A percentile compares a stretch with the other conserved stretches of the same genome.
Conservation (phyloP, 2,888 invertebrate species). For the Hydroisotoma schaefferi region DNA sequence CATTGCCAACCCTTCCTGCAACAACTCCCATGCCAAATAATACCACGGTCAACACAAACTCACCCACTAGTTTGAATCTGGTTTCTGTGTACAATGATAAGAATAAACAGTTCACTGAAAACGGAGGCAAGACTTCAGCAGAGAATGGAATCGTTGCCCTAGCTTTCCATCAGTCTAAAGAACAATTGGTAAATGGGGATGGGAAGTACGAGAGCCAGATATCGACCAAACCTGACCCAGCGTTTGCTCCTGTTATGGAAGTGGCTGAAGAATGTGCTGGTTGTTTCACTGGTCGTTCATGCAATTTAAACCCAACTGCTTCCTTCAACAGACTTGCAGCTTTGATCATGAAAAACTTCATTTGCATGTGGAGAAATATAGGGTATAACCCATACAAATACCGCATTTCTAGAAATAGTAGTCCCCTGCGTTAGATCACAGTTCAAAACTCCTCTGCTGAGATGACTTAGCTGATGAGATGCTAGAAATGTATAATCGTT, state of each 20-base stretch:
- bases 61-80: conserved; percentile 25
- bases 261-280: conserved; percentile 41
- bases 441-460: too few relatives aligned
- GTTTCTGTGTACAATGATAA: conserved; percentile 46
- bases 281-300: conserved; percentile 31
- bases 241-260: conserved; percentile 2
- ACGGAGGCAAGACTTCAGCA: conserved; percentile 20
- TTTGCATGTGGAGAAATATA: conserved; percentile 87
- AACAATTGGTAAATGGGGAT: conserved; percentile 70
- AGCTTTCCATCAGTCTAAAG: conserved; percentile 87
- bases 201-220: conserved; percentile 39
- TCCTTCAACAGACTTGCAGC: conserved; percentile 56
- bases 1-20: conserved; percentile 3
- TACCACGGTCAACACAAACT: background rate
- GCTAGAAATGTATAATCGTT: background rate
- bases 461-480: conserved; percentile 49
- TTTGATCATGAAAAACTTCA: conserved; percentile 79
- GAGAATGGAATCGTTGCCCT: conserved; percentile 66
- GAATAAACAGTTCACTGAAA: conserved; percentile 30
- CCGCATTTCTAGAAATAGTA: too few relatives aligned
- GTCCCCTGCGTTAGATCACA: too few relatives aligned
- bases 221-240: conserved; percentile 6
- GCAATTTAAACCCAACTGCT: conserved; percentile 29
- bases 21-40: conserved; percentile 14
- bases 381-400: too few relatives aligned